A percentile compares a stretch with the other conserved stretches of the same genome.
phyloP scores from a whole-genome alignment of 2,888 invertebrate species.

The Orthosia incerta region DNA sequence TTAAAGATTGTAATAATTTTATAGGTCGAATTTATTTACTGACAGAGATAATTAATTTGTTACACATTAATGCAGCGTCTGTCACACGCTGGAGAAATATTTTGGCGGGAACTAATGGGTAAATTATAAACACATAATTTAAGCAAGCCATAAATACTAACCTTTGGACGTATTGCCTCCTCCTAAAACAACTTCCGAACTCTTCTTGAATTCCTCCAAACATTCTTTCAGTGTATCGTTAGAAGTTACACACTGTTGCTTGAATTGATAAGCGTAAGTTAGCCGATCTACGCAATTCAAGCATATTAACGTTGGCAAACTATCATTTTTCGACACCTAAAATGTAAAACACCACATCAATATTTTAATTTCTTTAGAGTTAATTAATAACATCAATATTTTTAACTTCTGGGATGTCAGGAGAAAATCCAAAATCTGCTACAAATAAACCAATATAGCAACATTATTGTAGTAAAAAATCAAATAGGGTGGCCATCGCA shows the following conservation, averaged over 20 bases:
- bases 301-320: slow-evolving; percentile 88
- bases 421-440: slow-evolving; percentile 82
- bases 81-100: slow-evolving; percentile 28
- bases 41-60: slow-evolving; percentile 23
- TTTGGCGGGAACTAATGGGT: slow-evolving; percentile 47
- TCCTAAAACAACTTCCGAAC: slow-evolving; percentile 79
- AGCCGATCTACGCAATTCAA: slow-evolving; percentile 88
- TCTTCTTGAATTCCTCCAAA: slow-evolving; percentile 86
- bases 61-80: slow-evolving; percentile 20
- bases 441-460: slow-evolving; percentile 88
- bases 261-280: slow-evolving; percentile 88
- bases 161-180: slow-evolving; percentile 77
- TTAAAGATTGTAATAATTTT: background rate
- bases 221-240: slow-evolving; percentile 89
- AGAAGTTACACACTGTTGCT: slow-evolving; percentile 87
- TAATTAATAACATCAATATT: slow-evolving; percentile 41
- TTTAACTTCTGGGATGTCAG: slow-evolving; percentile 84
- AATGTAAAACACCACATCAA: slow-evolving; percentile 61
- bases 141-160: slow-evolving; percentile 55
- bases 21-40: background rate
- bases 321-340: slow-evolving; percentile 86
- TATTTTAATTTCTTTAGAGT: slow-evolving; percentile 23
- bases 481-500: slow-evolving; percentile 90
- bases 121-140: background rate
- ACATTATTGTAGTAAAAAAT: slow-evolving; percentile 88